Evolutionary conservation across 2,888 invertebrate genomes (phyloP), one percentile per base, ranked within the genome.

Genomic region (Mongoloraphidia duomilia): DNA sequence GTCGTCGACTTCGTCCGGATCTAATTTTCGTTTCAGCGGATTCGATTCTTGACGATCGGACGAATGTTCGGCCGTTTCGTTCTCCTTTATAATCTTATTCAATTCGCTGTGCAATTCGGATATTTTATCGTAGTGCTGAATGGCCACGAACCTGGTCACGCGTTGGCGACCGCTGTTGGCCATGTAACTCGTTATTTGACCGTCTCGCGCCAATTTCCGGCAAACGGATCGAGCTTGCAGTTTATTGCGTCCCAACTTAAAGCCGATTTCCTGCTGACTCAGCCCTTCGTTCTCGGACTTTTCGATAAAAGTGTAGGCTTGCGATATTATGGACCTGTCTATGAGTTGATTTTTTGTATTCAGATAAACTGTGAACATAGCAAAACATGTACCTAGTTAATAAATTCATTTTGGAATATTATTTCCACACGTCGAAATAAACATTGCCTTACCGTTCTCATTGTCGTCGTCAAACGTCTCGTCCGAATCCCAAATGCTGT

Each of bases 161-260:
- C 77, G 65, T 55, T 78, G 76, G 38, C 76, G 66, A 9, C 78
- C 78, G 40, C 68, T 61, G 55, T 77, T 76, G 41, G 71, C 68
- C 61, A 73, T 68, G 52, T 73, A 72, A 1, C 67, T 66, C 10
- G 70, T 68, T 6, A 76, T 64, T n/a, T 70, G 57, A 52, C 61
- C 63, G 34, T 57, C 54, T 49, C 63, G 71, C 37, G 63, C 62
- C 14, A 76, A 58, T 54, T 70, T 71, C 36, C 74, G 68, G 33
- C 51, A 49, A 36, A 72, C 56, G 5, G 69, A 65, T 2, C 77
- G 64, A 2, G 72, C 62, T n/a, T 68, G 65, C 1, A 73, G 60
- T 47, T 68, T 65, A 12, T 68, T 65, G 2, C 70, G 52, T 2
- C 73, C 72, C 54, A 74, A 61, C 46, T 60, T 57, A 39, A 58